Evolutionary conservation across 2,113 vertebrate genomes (phyloP).

Genomic region (Arizona elegans): DNA sequence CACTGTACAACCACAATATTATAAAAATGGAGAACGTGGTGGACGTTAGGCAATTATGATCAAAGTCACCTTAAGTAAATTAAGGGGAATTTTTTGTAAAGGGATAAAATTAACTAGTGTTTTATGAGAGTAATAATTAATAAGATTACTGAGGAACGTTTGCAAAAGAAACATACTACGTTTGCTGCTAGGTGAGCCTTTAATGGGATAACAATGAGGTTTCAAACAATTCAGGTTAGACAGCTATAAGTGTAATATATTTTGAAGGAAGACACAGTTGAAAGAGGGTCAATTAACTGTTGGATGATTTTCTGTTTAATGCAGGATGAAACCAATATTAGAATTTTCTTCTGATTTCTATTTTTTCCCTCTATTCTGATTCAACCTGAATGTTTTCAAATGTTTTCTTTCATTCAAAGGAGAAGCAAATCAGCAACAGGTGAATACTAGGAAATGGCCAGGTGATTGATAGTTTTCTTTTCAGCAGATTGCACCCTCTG

Average conservation of each 20-base stretch:
- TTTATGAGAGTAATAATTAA: slow-evolving; percentile 69
- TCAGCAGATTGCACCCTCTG: not conserved
- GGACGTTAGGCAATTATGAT: slow-evolving; percentile 55
- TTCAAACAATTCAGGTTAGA: slow-evolving; percentile 56
- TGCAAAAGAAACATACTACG: slow-evolving; percentile 64
- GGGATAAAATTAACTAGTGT: slow-evolving; percentile 63
- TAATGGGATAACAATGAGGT: slow-evolving; percentile 65
- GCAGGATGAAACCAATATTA: slow-evolving; percentile 4
- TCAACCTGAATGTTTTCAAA: not conserved
- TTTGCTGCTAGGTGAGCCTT: slow-evolving; percentile 53
- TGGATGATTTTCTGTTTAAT: slow-evolving; percentile 40
- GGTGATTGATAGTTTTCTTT: not conserved
- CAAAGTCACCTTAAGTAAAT: slow-evolving; percentile 62
- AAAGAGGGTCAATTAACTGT: slow-evolving; percentile 49
- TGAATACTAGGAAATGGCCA: not conserved
- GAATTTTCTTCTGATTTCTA: not conserved
- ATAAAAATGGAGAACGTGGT: slow-evolving; percentile 49
- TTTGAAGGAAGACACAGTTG: slow-evolving; percentile 38
- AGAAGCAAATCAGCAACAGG: not conserved
- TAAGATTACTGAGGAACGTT: slow-evolving; percentile 65
- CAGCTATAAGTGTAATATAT: slow-evolving; percentile 53
- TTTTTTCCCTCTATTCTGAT: not conserved
- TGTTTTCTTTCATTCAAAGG: not conserved
- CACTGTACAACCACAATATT: slow-evolving; percentile 45
- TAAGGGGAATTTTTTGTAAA: slow-evolving; percentile 67